Conservation (phyloP, 2,888 invertebrate species). For the Eupithecia centaureata region DNA sequence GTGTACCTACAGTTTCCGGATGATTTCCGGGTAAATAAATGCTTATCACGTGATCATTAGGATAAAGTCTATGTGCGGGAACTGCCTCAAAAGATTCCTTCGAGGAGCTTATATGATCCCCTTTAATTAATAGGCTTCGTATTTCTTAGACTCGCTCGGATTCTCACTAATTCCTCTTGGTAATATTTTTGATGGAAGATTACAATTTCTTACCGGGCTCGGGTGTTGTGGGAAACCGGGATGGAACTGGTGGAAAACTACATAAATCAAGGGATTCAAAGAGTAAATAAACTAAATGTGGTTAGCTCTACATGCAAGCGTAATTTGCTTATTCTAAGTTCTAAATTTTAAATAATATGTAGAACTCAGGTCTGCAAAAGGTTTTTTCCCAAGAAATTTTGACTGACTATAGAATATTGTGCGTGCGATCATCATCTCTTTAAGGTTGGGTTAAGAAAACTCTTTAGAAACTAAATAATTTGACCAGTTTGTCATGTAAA, state of each 20-base stretch:
- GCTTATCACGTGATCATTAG: conserved; percentile 14
- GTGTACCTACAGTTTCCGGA: conserved; percentile 2
- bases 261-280: not conserved
- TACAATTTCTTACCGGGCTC: not conserved
- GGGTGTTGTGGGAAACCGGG: not conserved
- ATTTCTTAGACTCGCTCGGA: conserved; percentile 5
- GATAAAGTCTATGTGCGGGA: not conserved
- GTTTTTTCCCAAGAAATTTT: too few species aligned
- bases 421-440: too few species aligned
- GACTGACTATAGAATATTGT: too few species aligned
- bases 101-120: conserved; percentile 13
- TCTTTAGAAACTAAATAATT: too few species aligned
- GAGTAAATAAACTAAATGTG: not conserved
- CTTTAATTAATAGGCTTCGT: conserved; percentile 13
- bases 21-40: conserved; percentile 3
- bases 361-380: too few species aligned
- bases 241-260: not conserved
- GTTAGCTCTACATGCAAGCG: too few species aligned
- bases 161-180: not conserved
- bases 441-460: too few species aligned
- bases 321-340: too few species aligned
- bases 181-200: conserved; percentile 14
- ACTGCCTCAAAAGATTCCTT: not conserved
- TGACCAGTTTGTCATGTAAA: too few species aligned
- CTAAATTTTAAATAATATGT: too few species aligned